Evolutionary conservation across 2,888 invertebrate species (phyloP).

Genomic region (Sinhomidia bicolor): DNA sequence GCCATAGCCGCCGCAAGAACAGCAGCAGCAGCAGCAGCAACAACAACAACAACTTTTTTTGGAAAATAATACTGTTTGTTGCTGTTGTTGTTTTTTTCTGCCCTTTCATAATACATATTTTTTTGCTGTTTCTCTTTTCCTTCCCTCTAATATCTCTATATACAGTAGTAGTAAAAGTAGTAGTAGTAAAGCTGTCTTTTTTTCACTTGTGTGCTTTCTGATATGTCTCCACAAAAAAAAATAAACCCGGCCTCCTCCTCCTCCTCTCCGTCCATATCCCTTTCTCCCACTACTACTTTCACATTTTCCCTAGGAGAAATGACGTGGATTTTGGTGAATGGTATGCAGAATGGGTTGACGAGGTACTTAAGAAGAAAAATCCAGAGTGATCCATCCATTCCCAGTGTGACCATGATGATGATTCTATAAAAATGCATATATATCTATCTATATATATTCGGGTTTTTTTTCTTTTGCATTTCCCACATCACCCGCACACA

Average conservation of each 20-base stretch:
- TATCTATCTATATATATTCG: too few relatives aligned
- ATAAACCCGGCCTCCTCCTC: too few relatives aligned
- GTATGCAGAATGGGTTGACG: conserved; percentile 64
- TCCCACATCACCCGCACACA: neutral
- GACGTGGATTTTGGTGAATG: conserved; percentile 33
- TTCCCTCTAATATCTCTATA: neutral
- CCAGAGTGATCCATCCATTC: conserved; percentile 71
- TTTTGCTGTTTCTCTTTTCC: neutral
- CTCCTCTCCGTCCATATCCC: neutral
- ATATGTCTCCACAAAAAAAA: too few relatives aligned
- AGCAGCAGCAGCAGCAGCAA: neutral
- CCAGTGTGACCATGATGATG: conserved; percentile 68
- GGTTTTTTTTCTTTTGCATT: conserved; percentile 38
- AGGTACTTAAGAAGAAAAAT: conserved; percentile 71
- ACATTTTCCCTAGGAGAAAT: conserved; percentile 16
- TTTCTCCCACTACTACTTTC: neutral
- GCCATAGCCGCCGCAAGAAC: neutral
- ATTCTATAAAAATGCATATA: conserved; percentile 53
- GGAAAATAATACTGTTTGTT: conserved; percentile 1
- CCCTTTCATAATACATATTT: neutral
- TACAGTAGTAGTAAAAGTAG: too few relatives aligned
- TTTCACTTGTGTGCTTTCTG: neutral
- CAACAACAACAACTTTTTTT: neutral
- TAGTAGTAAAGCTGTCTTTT: neutral
- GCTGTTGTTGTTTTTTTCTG: neutral